phyloP scores from a whole-genome alignment of 1,140 invertebrate species.

The Megalonaias nervosa region DNA sequence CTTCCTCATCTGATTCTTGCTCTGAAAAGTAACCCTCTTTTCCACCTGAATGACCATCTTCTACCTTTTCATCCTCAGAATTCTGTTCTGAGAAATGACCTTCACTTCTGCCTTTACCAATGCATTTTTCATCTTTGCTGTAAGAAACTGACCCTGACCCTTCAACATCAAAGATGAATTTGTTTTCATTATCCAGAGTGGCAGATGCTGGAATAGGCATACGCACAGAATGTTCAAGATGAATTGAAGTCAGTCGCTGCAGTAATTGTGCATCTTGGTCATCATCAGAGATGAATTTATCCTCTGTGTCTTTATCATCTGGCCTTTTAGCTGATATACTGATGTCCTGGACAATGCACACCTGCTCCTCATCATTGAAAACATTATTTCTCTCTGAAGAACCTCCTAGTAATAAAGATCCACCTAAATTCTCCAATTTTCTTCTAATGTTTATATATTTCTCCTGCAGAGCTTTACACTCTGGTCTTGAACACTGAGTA shows the following conservation, averaged over 20 bases:
- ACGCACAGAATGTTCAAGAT: constrained; percentile 24
- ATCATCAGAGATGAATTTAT: constrained; percentile 26
- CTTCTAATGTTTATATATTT: too few relatives aligned
- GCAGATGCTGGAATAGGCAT: background rate
- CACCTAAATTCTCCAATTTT: too few relatives aligned
- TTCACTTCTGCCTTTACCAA: constrained; percentile 7
- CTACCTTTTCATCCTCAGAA: constrained; percentile 25
- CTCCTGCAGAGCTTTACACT: too few relatives aligned
- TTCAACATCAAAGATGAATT: too few relatives aligned
- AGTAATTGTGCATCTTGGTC: constrained; percentile 18
- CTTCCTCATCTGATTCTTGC: too few relatives aligned
- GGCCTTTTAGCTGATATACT: background rate
- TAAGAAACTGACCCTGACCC: too few relatives aligned
- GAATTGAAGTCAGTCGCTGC: constrained; percentile 6
- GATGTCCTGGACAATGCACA: background rate
- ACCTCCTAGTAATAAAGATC: background rate
- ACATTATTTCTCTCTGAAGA: constrained; percentile 2
- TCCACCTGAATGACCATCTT: too few relatives aligned
- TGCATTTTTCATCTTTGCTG: too few relatives aligned
- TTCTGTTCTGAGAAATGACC: constrained; percentile 10
- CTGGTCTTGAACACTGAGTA: too few relatives aligned
- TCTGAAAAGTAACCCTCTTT: too few relatives aligned
- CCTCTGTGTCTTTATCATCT: background rate
- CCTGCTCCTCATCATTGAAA: constrained; percentile 1
- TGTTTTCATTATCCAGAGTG: background rate